Evolutionary conservation across 2,113 vertebrate species (phyloP).

Genomic region (Xenus cinereus): DNA sequence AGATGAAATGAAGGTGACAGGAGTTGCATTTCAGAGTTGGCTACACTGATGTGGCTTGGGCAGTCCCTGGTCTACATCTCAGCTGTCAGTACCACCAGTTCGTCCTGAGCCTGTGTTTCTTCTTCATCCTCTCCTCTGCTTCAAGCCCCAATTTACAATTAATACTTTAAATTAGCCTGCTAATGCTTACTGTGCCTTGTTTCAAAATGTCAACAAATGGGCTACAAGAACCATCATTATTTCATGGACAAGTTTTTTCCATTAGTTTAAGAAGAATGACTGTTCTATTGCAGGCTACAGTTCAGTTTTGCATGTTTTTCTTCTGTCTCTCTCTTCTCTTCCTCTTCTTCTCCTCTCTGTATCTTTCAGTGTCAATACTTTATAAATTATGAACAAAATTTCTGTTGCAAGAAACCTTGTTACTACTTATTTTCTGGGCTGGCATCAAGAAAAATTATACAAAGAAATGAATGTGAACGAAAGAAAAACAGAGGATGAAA

Average conservation of each 20-base stretch:
- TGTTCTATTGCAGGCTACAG: background rate
- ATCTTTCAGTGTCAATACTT: background rate
- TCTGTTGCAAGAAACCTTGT: background rate
- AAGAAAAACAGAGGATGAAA: background rate
- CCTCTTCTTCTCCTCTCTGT: background rate
- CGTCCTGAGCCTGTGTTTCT: background rate
- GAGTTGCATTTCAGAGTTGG: background rate
- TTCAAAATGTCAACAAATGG: background rate
- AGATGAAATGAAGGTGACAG: slow-evolving; percentile 6
- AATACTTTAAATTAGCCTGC: background rate
- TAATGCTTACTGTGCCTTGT: background rate
- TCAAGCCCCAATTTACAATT: background rate
- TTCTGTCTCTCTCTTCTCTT: background rate
- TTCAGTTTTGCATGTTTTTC: background rate
- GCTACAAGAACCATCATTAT: background rate
- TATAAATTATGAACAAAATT: slow-evolving; percentile 23
- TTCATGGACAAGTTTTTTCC: background rate
- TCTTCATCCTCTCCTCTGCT: background rate
- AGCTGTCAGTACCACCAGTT: background rate
- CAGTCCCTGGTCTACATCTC: background rate
- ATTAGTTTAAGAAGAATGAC: background rate
- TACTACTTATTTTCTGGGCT: background rate
- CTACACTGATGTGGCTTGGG: background rate
- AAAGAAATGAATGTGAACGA: background rate
- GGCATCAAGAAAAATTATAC: background rate